Base-by-base conservation (phyloP, 2,113 vertebrate genomes). In the Rhodinocichla rosea region DNA sequence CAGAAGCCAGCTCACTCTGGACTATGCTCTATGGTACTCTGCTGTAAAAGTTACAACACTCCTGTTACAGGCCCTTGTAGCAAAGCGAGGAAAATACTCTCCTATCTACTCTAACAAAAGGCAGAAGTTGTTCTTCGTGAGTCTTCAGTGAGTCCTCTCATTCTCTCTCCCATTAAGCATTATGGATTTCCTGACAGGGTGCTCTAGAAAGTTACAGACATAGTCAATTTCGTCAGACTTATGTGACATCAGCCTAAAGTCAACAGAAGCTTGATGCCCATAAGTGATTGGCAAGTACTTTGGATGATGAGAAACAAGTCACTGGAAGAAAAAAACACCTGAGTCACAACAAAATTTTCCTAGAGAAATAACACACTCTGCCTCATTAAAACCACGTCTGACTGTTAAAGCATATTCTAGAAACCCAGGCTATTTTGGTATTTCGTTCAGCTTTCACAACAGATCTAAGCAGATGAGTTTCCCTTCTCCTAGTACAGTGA, bases 311-410 rank as follows among this genome's bases (percentile, higher is more conserved):
- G 74, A 90, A 90, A 95, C 88, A 92, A 96, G 69, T 79, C 86
- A 86, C 49, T 92, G 42, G 15, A 93, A 92, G 88, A 93, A 87
- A 73, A 97, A 94, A 93, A 95, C 80, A 89, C 42, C 80, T 89
- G 92, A 96, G 83, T 96, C 94, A 96, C 69, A 68, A 65, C 68
- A 93, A 86, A 90, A 94, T 57, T 67, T 84, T 96, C 52, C 69
- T 75, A 73, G 37, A 93, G 79, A 90, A 94, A 44, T 45, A 94
- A 79, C 63, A 84, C 17, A 30, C 60, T 53, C 89, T 89, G 83
- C 23, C 73, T 96, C 65, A 95, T 92, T 92, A 94, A 94, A 86
- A 83, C 28, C n/a, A 68, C 44, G 50, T 83, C 18, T 83, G 76
- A 94, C 76, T 92, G 45, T 27, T 90, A 83, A 74, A 87, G 62